phyloP scores from a whole-genome alignment of 2,113 vertebrate genomes.

The Sebastes fasciatus region DNA sequence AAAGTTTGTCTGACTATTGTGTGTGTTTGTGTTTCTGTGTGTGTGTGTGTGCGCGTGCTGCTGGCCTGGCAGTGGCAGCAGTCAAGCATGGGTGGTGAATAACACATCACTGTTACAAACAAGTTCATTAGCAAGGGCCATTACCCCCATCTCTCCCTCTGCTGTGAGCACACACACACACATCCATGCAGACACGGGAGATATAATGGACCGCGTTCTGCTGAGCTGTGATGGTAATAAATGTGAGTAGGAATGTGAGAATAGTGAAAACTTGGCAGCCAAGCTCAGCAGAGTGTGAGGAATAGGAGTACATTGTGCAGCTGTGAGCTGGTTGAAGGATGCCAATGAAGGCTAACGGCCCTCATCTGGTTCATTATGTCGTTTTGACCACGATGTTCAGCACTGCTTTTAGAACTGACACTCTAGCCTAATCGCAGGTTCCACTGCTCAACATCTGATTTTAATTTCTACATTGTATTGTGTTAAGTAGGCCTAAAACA shows the following conservation, averaged over 20 bases:
- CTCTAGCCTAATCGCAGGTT: background rate
- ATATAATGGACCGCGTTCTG: slow-evolving; percentile 43
- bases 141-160: slow-evolving; percentile 46
- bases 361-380: slow-evolving; percentile 17
- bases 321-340: background rate
- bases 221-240: slow-evolving; percentile 43
- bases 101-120: slow-evolving; percentile 61
- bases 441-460: background rate
- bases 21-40: background rate
- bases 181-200: background rate
- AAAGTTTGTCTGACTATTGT: no score
- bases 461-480: slow-evolving; percentile 4
- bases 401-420: background rate
- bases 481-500: background rate
- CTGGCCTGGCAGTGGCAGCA: slow-evolving; percentile 14
- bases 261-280: slow-evolving; percentile 12
- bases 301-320: background rate
- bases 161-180: slow-evolving; percentile 31
- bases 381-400: background rate
- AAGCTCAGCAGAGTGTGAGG: background rate
- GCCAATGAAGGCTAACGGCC: background rate
- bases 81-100: slow-evolving; percentile 44
- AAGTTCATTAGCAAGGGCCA: slow-evolving; percentile 67
- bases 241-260: slow-evolving; percentile 18
- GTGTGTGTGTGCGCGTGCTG: background rate